phyloP scores from a whole-genome alignment of 2,797 vertebrate species.

The Choloepus didactylus region DNA sequence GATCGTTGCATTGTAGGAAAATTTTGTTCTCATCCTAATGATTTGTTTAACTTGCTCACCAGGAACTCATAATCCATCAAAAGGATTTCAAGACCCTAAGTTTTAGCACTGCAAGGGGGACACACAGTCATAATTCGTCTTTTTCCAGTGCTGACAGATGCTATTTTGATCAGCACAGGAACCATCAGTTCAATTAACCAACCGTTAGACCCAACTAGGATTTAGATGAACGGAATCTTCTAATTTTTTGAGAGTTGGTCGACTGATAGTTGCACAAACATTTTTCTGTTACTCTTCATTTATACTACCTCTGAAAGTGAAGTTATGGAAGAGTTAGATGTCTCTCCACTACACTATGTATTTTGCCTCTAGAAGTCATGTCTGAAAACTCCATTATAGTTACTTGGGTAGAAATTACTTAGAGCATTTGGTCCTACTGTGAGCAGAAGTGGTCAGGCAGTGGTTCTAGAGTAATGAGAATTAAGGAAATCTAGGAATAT shows the following conservation, averaged over 20 bases:
- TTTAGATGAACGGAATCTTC: background rate
- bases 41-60: conserved; percentile 63
- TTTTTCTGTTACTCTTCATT: background rate
- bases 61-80: conserved; percentile 61
- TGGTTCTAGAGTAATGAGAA: background rate
- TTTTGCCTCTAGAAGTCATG: conserved; percentile 3
- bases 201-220: background rate
- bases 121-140: background rate
- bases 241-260: background rate
- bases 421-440: background rate
- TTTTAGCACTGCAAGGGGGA: background rate
- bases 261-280: background rate
- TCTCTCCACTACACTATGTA: background rate
- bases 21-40: conserved; percentile 33
- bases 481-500: background rate
- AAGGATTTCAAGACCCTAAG: conserved; percentile 14
- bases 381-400: background rate
- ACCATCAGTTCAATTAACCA: background rate
- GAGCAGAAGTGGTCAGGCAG: background rate
- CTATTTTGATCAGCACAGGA: conserved; percentile 9
- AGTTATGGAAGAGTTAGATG: background rate
- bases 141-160: background rate
- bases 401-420: background rate
- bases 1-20: background rate
- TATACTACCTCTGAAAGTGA: background rate